Conservation (phyloP, 2,797 vertebrate genomes). For the Vultur gryphus region DNA sequence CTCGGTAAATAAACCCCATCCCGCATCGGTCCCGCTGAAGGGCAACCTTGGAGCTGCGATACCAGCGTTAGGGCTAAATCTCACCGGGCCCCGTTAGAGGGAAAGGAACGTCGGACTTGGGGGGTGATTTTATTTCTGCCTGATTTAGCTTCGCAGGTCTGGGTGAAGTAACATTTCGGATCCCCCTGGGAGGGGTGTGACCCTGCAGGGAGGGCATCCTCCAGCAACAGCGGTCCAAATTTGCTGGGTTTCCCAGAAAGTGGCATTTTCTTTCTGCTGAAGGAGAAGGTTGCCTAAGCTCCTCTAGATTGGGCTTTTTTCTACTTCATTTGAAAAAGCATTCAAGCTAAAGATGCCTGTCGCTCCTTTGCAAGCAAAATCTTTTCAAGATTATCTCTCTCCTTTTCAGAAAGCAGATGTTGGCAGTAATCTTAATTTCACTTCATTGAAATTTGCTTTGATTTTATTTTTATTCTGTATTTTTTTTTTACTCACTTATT, state of each 20-base stretch:
- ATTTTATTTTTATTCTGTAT: not conserved
- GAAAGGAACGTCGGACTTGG: rapidly evolving
- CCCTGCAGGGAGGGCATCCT: not conserved
- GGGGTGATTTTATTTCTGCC: not conserved
- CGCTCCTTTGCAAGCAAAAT: not conserved
- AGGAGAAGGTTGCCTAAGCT: not conserved
- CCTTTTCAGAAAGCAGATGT: not conserved
- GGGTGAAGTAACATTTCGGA: not conserved
- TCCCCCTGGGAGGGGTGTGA: not conserved
- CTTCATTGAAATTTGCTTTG: not conserved
- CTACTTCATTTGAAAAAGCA: not conserved
- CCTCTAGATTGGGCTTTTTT: not conserved
- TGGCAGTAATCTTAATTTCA: not conserved
- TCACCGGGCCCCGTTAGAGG: rapidly evolving
- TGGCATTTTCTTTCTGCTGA: not conserved
- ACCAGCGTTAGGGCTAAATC: rapidly evolving
- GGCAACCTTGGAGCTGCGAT: not conserved
- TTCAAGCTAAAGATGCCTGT: not conserved
- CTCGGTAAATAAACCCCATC: not conserved
- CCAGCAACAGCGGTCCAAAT: rapidly evolving
- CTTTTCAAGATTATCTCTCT: not conserved
- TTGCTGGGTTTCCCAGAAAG: not conserved
- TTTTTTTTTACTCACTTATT: not conserved
- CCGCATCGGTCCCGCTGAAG: rapidly evolving
- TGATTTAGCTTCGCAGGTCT: not conserved